Percentiles rank a stretch among this genome's conserved stretches.
Evolutionary conservation across 1,140 invertebrate genomes (phyloP).

Genomic region (Atta texana): DNA sequence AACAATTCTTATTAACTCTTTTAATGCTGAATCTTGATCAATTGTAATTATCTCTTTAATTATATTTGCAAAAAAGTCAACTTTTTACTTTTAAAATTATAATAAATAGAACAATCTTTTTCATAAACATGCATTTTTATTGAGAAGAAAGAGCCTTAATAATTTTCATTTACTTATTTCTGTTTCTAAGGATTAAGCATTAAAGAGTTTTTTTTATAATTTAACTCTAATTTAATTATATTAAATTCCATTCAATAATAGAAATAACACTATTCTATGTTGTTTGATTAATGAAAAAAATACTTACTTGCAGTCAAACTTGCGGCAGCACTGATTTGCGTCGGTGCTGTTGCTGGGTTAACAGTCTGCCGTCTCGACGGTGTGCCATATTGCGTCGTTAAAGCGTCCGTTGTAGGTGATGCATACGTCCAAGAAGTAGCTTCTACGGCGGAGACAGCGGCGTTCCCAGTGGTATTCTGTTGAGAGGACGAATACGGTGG

Average conservation of each 20-base stretch:
- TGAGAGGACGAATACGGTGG: slow-evolving; percentile 76
- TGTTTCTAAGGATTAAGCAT: background rate
- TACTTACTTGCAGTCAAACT: slow-evolving; percentile 81
- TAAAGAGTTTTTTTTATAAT: background rate
- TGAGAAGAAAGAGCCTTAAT: background rate
- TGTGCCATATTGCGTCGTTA: slow-evolving; percentile 70
- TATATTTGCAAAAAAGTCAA: background rate
- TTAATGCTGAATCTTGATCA: background rate
- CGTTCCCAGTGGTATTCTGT: slow-evolving; percentile 65
- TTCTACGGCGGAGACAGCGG: slow-evolving; percentile 54
- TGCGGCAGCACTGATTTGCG: slow-evolving; percentile 78
- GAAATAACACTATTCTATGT: background rate
- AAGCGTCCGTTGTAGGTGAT: slow-evolving; percentile 65
- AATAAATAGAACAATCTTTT: slow-evolving; percentile 4
- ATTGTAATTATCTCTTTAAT: background rate
- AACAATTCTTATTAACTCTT: background rate
- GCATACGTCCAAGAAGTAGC: slow-evolving; percentile 75
- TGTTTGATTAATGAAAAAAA: background rate
- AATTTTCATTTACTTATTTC: background rate
- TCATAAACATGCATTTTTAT: background rate
- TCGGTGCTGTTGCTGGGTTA: slow-evolving; percentile 61
- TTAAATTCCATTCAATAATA: background rate
- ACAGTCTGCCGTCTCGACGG: slow-evolving; percentile 72
- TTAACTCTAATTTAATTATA: background rate
- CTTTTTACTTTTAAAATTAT: background rate